A percentile compares a stretch with the other conserved stretches of the same genome.
phyloP scores from a whole-genome alignment of 2,888 invertebrate species.

The Pterostichus madidus region DNA sequence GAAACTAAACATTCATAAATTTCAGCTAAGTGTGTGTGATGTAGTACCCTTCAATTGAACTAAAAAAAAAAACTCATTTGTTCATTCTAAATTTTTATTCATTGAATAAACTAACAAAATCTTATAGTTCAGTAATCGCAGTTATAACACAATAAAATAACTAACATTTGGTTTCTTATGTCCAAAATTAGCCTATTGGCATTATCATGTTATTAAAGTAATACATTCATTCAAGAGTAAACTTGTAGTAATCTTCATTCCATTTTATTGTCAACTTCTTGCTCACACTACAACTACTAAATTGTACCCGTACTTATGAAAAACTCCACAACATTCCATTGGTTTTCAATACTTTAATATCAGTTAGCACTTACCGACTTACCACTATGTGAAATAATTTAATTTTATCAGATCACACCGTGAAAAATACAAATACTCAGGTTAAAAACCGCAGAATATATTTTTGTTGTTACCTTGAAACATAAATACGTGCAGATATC shows the following conservation, averaged over 20 bases:
- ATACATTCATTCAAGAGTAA: too few relatives aligned
- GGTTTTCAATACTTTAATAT: neutral
- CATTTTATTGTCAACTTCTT: neutral
- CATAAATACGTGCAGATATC: slow-evolving; percentile 41
- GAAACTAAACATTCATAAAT: too few relatives aligned
- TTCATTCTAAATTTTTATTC: too few relatives aligned
- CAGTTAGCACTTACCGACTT: neutral
- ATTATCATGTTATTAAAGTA: too few relatives aligned
- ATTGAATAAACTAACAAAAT: too few relatives aligned
- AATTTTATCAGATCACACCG: slow-evolving; percentile 28
- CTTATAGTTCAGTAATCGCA: too few relatives aligned
- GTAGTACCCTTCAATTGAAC: too few relatives aligned
- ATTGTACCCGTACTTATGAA: neutral
- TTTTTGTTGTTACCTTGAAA: slow-evolving; percentile 43
- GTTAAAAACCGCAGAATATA: slow-evolving; percentile 24
- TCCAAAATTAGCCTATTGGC: too few relatives aligned
- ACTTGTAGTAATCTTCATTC: neutral
- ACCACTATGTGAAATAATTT: slow-evolving; percentile 18
- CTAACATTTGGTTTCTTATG: too few relatives aligned
- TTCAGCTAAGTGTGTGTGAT: too few relatives aligned
- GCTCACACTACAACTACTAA: neutral
- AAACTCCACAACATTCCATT: neutral
- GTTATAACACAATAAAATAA: too few relatives aligned
- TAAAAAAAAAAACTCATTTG: too few relatives aligned
- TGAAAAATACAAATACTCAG: slow-evolving; percentile 1